phyloP scores from a whole-genome alignment of 2,113 vertebrate genomes.

The Solenodon paradoxus region DNA sequence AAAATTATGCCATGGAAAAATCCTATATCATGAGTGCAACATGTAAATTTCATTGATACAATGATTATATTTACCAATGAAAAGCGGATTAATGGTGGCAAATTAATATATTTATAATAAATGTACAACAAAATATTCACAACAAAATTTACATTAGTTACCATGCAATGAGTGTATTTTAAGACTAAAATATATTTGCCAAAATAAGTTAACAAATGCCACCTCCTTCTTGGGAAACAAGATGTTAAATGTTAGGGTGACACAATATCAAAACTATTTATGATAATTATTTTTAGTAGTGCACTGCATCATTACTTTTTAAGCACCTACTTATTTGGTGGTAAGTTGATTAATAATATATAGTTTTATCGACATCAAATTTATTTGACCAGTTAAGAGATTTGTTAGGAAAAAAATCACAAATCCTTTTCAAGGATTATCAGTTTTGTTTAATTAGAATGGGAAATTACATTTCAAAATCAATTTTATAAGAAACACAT shows the following conservation, averaged over 20 bases:
- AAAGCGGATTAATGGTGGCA: neutral
- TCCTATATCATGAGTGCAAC: neutral
- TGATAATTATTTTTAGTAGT: neutral
- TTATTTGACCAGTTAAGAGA: neutral
- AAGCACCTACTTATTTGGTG: neutral
- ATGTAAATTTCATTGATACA: neutral
- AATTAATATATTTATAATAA: neutral
- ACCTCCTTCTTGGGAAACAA: neutral
- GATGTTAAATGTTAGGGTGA: neutral
- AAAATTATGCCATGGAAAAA: neutral
- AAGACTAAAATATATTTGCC: neutral
- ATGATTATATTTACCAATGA: neutral
- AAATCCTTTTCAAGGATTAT: slow-evolving; percentile 1
- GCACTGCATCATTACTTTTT: neutral
- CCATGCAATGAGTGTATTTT: neutral
- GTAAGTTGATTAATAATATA: neutral
- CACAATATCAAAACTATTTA: neutral
- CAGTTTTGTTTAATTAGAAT: neutral
- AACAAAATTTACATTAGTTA: neutral
- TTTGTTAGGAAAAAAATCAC: neutral
- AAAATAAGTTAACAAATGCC: neutral
- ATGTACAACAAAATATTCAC: neutral
- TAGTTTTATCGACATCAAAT: neutral
- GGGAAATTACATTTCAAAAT: neutral
- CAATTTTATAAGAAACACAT: neutral